These are phyloP conservation scores for Todiramphus chloris DNA, from an alignment of 2,113 vertebrate species.

Conservation along the genomic window DNA sequence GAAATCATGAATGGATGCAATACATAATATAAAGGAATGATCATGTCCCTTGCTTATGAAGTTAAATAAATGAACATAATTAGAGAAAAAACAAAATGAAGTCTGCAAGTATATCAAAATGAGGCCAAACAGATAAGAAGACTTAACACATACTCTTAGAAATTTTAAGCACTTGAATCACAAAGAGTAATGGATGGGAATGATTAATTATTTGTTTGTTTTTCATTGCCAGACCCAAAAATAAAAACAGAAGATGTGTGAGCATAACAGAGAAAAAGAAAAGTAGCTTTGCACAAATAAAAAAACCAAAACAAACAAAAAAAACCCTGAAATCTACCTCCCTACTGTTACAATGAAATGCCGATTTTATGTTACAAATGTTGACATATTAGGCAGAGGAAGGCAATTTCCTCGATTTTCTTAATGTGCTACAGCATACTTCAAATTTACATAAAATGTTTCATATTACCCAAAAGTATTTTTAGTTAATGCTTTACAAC, in stretches of 20 bases:
- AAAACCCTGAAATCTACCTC: conserved; percentile 10
- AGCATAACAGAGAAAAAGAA: conserved; percentile 67
- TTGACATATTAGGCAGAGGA: conserved; percentile 11
- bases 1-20: conserved; percentile 73
- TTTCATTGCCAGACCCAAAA: conserved; percentile 86
- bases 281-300: conserved; percentile 63
- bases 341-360: conserved; percentile 42
- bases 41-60: conserved; percentile 77
- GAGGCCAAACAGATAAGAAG: conserved; percentile 85
- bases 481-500: conserved; percentile 30
- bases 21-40: conserved; percentile 77
- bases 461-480: conserved; percentile 15
- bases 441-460: conserved; percentile 12
- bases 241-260: conserved; percentile 75
- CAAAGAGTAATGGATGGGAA: conserved; percentile 82
- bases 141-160: conserved; percentile 79
- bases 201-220: conserved; percentile 73
- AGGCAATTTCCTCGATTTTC: conserved; percentile 5
- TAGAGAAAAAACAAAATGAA: conserved; percentile 90
- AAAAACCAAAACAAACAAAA: background rate
- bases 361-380: background rate
- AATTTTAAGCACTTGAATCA: conserved; percentile 84
- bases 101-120: conserved; percentile 85
- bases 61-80: conserved; percentile 81
- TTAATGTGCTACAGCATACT: background rate